These are phyloP conservation scores for Serripes groenlandicus DNA, from an alignment of 2,888 invertebrate genomes.

Conservation along the genomic window DNA sequence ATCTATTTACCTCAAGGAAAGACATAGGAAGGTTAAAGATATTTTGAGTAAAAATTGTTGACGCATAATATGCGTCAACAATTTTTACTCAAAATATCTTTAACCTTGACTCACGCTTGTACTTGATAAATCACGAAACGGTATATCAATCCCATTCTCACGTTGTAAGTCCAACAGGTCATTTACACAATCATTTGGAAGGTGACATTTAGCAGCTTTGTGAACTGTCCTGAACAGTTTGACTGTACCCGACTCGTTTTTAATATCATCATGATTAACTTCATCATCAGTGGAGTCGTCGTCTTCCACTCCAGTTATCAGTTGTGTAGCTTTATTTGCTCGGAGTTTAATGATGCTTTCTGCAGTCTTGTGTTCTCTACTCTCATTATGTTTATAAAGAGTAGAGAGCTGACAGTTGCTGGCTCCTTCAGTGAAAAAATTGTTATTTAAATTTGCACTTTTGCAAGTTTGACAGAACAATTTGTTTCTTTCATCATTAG, in stretches of 20 bases:
- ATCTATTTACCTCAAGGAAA: too few species aligned
- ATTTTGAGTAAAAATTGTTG: too few species aligned
- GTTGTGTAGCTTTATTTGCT: not conserved
- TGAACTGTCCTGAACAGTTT: not conserved
- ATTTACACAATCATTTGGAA: conserved; percentile 10
- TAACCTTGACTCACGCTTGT: not conserved
- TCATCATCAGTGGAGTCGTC: not conserved
- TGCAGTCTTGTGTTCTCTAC: conserved; percentile 10
- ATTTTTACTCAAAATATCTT: too few species aligned
- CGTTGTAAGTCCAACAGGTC: conserved; percentile 5
- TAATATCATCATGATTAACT: not conserved
- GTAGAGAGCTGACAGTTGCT: conserved; percentile 9
- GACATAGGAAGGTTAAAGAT: too few species aligned
- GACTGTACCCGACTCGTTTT: not conserved
- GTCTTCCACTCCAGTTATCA: not conserved
- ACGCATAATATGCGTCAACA: too few species aligned
- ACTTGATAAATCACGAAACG: not conserved
- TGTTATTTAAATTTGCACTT: too few species aligned
- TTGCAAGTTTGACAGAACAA: too few species aligned
- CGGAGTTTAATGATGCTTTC: not conserved
- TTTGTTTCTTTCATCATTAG: too few species aligned
- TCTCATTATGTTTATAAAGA: conserved; percentile 13
- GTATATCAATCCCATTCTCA: not conserved
- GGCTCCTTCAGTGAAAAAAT: too few species aligned
- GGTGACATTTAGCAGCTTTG: conserved; percentile 2